Evolutionary conservation across 2,888 invertebrate species (phyloP).

Genomic region (Hoplodrina ambigua): DNA sequence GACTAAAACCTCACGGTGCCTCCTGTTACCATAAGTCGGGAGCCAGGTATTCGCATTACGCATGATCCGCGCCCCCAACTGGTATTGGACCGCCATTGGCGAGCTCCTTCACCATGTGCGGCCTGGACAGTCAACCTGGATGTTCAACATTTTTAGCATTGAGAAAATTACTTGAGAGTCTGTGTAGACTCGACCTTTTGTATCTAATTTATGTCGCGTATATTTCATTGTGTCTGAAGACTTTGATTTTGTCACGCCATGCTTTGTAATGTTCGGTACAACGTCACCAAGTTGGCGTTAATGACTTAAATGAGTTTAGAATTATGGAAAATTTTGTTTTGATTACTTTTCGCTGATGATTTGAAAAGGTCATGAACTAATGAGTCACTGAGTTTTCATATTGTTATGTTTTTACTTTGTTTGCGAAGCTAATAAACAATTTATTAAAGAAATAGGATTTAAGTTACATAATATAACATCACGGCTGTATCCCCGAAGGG

Average conservation of each 20-base stretch:
- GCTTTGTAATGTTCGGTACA: conserved; percentile 29
- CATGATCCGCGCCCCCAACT: no score
- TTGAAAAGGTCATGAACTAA: conserved; percentile 14
- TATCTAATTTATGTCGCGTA: not conserved
- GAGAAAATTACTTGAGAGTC: no score
- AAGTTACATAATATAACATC: no score
- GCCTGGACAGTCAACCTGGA: no score
- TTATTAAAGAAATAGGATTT: no score
- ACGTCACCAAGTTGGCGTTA: conserved; percentile 47
- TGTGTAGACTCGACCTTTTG: conserved; percentile 31
- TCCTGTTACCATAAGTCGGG: no score
- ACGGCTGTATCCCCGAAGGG: no score
- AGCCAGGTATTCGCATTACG: no score
- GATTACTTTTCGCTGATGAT: conserved; percentile 30
- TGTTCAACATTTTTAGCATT: no score
- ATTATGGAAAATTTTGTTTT: conserved; percentile 26
- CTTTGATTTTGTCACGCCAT: conserved; percentile 49
- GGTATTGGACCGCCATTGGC: no score
- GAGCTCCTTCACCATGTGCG: no score
- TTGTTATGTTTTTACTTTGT: not conserved
- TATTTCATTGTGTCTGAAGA: conserved; percentile 3
- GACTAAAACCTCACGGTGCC: no score
- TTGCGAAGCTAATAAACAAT: not conserved
- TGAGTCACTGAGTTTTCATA: conserved; percentile 14
- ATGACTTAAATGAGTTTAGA: conserved; percentile 33